These are phyloP conservation scores for Sarcophilus harrisii DNA, from an alignment of 2,797 vertebrate species.

Conservation along the genomic window DNA sequence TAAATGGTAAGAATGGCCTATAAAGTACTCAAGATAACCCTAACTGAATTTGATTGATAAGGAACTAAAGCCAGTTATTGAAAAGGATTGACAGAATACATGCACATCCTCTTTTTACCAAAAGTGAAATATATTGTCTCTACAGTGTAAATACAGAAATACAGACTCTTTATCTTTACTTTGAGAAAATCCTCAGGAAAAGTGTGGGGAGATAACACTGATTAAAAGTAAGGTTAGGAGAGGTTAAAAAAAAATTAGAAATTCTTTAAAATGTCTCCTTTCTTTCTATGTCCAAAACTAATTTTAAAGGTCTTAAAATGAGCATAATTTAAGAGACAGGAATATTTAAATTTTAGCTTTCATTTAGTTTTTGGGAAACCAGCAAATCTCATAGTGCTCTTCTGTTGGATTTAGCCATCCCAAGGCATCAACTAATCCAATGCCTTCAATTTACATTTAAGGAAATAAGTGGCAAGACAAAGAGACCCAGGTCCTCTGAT, in stretches of 20 bases:
- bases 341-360: constrained; percentile 5
- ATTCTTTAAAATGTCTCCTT: neutral
- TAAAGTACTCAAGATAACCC: neutral
- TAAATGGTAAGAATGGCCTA: neutral
- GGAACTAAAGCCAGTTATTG: neutral
- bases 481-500: neutral
- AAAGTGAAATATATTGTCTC: neutral
- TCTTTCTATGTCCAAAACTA: constrained; percentile 8
- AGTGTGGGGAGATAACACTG: neutral
- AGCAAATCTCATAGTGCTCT: neutral
- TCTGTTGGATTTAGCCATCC: neutral
- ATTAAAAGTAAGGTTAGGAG: neutral
- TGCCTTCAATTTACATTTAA: neutral
- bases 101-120: neutral
- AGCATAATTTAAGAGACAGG: constrained; percentile 29
- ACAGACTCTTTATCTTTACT: neutral
- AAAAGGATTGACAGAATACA: neutral
- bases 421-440: neutral
- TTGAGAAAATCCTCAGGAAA: neutral
- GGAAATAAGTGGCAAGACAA: neutral
- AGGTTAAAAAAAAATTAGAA: neutral
- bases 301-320: neutral
- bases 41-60: neutral
- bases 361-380: neutral
- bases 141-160: neutral